A percentile compares a stretch with the other conserved stretches of the same genome.
These are phyloP conservation scores for Macrophya annulata DNA, from an alignment of 2,888 invertebrate genomes.

Conservation along the genomic window DNA sequence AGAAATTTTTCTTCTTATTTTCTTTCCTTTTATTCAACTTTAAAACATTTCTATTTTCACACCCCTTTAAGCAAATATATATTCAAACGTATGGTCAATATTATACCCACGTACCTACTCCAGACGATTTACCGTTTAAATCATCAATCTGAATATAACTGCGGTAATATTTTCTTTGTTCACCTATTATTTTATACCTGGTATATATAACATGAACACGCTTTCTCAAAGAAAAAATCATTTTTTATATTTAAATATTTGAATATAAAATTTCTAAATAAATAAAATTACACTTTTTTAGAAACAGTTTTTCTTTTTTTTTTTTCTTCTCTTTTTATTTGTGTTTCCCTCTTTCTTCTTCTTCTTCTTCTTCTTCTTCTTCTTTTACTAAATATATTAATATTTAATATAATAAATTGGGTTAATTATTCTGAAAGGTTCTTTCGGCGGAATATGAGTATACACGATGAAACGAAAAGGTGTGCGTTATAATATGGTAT, in stretches of 20 bases:
- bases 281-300: too few relatives aligned
- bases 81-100: not conserved
- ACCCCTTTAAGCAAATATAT: not conserved
- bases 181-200: not conserved
- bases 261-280: not conserved
- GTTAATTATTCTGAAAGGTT: conserved; percentile 15
- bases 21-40: not conserved
- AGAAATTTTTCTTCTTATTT: not conserved
- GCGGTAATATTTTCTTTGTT: not conserved
- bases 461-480: not conserved
- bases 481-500: not conserved
- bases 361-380: too few relatives aligned
- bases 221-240: not conserved
- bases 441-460: not conserved
- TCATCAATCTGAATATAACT: not conserved
- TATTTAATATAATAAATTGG: not conserved
- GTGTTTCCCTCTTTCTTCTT: too few relatives aligned
- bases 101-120: not conserved
- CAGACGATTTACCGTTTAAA: not conserved
- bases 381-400: too few relatives aligned
- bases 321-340: too few relatives aligned
- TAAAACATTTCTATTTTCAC: not conserved
- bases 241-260: not conserved
- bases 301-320: too few relatives aligned
- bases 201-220: too few relatives aligned